phyloP scores from a whole-genome alignment of 2,888 invertebrate genomes.

The Cheilosia vulpina region DNA sequence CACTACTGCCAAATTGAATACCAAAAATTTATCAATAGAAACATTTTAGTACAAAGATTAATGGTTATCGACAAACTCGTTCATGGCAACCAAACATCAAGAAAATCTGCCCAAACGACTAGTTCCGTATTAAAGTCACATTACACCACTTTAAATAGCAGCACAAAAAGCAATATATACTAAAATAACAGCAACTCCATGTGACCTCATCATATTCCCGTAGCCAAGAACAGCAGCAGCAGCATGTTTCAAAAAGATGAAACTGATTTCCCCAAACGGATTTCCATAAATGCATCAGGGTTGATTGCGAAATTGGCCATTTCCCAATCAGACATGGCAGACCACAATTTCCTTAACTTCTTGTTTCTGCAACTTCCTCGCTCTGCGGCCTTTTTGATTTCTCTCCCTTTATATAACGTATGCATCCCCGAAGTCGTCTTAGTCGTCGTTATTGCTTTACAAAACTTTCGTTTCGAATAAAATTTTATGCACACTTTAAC shows the following conservation, averaged over 20 bases:
- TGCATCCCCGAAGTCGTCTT: slow-evolving; percentile 28
- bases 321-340: slow-evolving; percentile 73
- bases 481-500: slow-evolving; percentile 64
- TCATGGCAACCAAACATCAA: too few species aligned
- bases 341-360: slow-evolving; percentile 71
- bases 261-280: slow-evolving; percentile 68
- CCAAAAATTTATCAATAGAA: too few species aligned
- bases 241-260: slow-evolving; percentile 49
- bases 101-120: too few species aligned
- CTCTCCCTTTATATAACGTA: neutral
- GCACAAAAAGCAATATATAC: neutral
- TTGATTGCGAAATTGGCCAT: slow-evolving; percentile 74
- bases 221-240: slow-evolving; percentile 23
- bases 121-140: neutral
- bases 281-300: slow-evolving; percentile 73
- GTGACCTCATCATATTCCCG: slow-evolving; percentile 38
- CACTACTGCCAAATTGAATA: too few species aligned
- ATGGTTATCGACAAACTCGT: too few species aligned
- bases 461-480: slow-evolving; percentile 66
- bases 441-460: slow-evolving; percentile 50
- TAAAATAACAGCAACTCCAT: slow-evolving; percentile 20
- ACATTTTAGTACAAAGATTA: too few species aligned
- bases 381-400: slow-evolving; percentile 16
- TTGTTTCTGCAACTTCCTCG: slow-evolving; percentile 33
- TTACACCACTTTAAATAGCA: slow-evolving; percentile 12